A percentile compares a stretch with the other conserved stretches of the same genome.
These are phyloP conservation scores for Thalassarche chlororhynchos DNA, from an alignment of 2,113 vertebrate species.

Conservation along the genomic window DNA sequence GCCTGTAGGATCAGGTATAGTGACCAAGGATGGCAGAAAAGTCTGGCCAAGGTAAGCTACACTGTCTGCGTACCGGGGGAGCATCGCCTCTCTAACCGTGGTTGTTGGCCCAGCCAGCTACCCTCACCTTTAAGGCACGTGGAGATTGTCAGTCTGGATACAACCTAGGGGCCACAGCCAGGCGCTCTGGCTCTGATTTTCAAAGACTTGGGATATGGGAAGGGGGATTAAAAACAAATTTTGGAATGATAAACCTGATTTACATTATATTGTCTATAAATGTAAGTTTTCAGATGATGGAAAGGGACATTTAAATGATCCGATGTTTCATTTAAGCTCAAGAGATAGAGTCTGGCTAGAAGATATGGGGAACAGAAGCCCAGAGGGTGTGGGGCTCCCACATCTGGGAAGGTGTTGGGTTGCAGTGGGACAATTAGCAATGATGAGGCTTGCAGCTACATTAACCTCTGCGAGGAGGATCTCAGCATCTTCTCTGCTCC, in stretches of 20 bases:
- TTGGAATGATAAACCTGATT: neutral
- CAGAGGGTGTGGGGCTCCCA: neutral
- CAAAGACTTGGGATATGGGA: neutral
- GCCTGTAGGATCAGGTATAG: neutral
- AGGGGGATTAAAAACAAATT: neutral
- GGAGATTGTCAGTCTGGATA: neutral
- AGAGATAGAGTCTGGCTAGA: neutral
- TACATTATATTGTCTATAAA: neutral
- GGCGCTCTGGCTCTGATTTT: neutral
- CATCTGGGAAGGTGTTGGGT: neutral
- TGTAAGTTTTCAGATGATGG: neutral
- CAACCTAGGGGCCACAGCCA: neutral
- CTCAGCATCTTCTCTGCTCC: neutral
- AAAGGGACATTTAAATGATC: neutral
- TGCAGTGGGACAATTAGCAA: neutral
- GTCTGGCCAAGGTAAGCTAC: neutral
- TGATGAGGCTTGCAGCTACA: neutral
- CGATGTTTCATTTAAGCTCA: neutral
- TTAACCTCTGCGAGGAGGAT: rapidly evolving
- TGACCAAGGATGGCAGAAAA: neutral
- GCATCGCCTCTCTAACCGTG: neutral
- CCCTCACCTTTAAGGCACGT: neutral
- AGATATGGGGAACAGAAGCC: neutral
- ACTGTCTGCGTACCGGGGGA: rapidly evolving
- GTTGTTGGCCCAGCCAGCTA: neutral